Base-by-base conservation (phyloP, 2,797 vertebrate species). In the Pseudochromis fuscus region DNA sequence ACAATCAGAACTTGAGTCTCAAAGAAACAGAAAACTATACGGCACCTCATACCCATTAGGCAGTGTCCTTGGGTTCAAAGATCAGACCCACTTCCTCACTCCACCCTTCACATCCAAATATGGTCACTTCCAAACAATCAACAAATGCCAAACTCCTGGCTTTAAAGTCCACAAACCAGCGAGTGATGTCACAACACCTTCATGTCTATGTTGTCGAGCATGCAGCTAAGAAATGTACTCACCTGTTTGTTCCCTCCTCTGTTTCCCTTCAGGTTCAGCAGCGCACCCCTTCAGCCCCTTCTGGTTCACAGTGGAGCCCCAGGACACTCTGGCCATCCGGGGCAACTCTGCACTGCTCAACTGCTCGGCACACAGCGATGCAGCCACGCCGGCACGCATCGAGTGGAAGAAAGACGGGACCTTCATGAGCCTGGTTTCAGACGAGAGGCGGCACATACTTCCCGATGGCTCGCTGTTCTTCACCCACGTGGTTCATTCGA, bases 391-490 rank as follows among this genome's bases (percentile, higher is more conserved):
- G 0, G 86, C 85, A 0, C 88, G 87, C 35, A 94, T 98, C 2
- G 96, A 97, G 83, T 99, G 98, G 98, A 98, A 95, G 66, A 99
- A 99, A 77, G 98, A 99, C 4, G 98, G 97, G 65, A 95, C 97
- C 63, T 96, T 97, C 81, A 93, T 99, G 51, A 97, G 95, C 84
- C 86, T 98, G 91, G 94, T 91, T 18, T 95, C 96, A 0, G 98
- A 99, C 31, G 97, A 99, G 74, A 93, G 97, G 2, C 95, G 97
- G 1, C 93, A 93, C 77, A 89, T 98, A 67, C 94, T 98, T 4
- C 89, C 95, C 0, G 96, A 98, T 10, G 98, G 98, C 46, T 96
- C 97, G 38, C 92, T 99, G 44, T 85, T 96, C 80, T 96, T 99
- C 86, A 91, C 79, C 79, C 95, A 86, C 0, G 96, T 99, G 83